These are phyloP conservation scores for Drosophila pruinosa DNA, from an alignment of 1,140 invertebrate species.

Conservation along the genomic window DNA sequence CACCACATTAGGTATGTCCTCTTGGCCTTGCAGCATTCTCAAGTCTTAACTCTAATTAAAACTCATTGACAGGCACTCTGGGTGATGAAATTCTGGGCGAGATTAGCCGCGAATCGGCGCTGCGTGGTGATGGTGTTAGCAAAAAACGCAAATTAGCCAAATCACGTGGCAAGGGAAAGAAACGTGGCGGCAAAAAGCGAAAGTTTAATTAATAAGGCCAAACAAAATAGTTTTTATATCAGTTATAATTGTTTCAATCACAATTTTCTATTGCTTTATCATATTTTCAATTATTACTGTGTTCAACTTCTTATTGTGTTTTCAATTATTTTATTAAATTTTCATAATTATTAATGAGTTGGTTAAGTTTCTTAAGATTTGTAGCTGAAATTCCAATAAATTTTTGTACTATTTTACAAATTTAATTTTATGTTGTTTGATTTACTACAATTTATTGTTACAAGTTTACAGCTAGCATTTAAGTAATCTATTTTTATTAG, in stretches of 20 bases:
- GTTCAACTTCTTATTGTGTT: slow-evolving; percentile 7
- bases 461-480: neutral
- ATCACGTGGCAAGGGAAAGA: slow-evolving; percentile 79
- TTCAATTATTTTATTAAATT: slow-evolving; percentile 22
- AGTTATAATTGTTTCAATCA: neutral
- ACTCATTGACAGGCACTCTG: slow-evolving; percentile 83
- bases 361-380: slow-evolving; percentile 35
- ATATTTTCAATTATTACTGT: slow-evolving; percentile 20
- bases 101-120: slow-evolving; percentile 78
- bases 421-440: neutral
- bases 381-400: slow-evolving; percentile 20
- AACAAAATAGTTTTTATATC: slow-evolving; percentile 31
- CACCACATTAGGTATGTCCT: slow-evolving; percentile 87
- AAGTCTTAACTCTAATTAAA: neutral
- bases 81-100: slow-evolving; percentile 91
- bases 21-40: neutral
- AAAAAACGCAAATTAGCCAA: slow-evolving; percentile 84
- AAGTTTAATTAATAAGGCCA: slow-evolving; percentile 83
- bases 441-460: neutral
- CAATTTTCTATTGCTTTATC: slow-evolving; percentile 17
- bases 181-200: slow-evolving; percentile 84
- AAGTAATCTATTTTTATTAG: neutral
- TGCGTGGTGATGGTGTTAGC: slow-evolving; percentile 81
- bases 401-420: neutral
- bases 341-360: slow-evolving; percentile 4